Evolutionary conservation across 1,140 invertebrate species (phyloP).

Genomic region (Apis dorsata): DNA sequence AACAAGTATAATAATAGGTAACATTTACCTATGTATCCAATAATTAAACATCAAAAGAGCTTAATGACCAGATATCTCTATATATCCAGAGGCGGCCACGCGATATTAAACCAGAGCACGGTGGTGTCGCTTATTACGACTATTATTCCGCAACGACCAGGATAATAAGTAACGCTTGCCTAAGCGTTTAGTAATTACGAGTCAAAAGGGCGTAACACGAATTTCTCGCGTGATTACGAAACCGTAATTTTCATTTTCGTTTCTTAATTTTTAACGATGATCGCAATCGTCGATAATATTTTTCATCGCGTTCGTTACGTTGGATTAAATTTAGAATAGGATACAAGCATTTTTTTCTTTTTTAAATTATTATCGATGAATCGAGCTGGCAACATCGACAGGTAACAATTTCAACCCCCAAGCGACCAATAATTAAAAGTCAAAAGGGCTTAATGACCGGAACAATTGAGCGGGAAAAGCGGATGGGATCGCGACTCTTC

Average conservation of each 20-base stretch:
- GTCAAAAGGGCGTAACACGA: not conserved
- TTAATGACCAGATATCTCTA: not conserved
- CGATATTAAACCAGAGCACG: not conserved
- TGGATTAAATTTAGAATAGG: too few relatives aligned
- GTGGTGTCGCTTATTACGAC: not conserved
- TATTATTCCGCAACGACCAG: not conserved
- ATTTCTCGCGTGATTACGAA: not conserved
- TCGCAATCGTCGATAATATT: too few relatives aligned
- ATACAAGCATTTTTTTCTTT: too few relatives aligned
- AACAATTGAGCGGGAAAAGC: not conserved
- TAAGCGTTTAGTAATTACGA: not conserved
- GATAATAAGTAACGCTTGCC: slow-evolving; percentile 7
- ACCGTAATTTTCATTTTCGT: too few relatives aligned
- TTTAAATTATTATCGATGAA: not conserved
- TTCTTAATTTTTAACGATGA: too few relatives aligned
- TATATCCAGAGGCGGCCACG: not conserved
- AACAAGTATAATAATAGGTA: slow-evolving; percentile 8
- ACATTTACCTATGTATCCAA: not conserved
- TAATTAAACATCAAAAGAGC: slow-evolving; percentile 21
- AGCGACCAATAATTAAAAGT: not conserved
- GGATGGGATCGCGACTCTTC: not conserved
- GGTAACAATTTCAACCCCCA: too few relatives aligned
- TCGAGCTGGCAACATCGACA: not conserved
- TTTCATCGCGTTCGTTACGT: too few relatives aligned
- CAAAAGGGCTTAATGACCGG: not conserved